phyloP scores from a whole-genome alignment of 2,888 invertebrate genomes.

The Zootermopsis nevadensis region DNA sequence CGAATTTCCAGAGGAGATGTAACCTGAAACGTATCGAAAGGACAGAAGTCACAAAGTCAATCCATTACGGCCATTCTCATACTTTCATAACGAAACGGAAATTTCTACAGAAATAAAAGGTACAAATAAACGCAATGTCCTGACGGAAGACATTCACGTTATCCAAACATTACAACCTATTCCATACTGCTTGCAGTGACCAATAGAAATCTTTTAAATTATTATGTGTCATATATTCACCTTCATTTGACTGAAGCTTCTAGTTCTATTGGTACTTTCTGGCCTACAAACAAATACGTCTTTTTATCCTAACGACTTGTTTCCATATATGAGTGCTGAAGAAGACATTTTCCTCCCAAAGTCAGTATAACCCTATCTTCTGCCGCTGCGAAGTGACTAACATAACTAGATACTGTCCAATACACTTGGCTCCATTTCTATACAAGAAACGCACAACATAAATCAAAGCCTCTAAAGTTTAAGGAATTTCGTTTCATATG shows the following conservation, averaged over 20 bases:
- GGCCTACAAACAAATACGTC: not conserved
- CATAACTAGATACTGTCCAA: not conserved
- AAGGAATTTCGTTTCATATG: not conserved
- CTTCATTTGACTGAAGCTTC: not conserved
- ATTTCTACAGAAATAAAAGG: too few species aligned
- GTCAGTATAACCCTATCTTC: not conserved
- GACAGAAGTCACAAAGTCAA: too few species aligned
- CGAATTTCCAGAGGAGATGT: too few species aligned
- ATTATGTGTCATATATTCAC: not conserved
- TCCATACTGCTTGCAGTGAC: not conserved
- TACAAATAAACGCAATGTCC: too few species aligned
- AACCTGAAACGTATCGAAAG: too few species aligned
- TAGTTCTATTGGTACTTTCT: not conserved
- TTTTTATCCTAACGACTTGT: not conserved
- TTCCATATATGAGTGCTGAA: not conserved
- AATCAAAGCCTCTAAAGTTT: slow-evolving; percentile 12
- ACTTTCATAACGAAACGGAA: too few species aligned
- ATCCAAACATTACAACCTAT: too few species aligned
- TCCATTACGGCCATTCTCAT: too few species aligned
- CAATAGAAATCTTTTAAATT: not conserved
- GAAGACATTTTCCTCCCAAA: not conserved
- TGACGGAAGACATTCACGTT: too few species aligned
- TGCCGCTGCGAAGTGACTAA: not conserved
- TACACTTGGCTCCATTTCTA: not conserved
- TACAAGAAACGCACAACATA: not conserved